Percentiles rank a stretch among this genome's conserved stretches.
phyloP scores from a whole-genome alignment of 2,797 vertebrate genomes.

The Peromyscus nudipes region DNA sequence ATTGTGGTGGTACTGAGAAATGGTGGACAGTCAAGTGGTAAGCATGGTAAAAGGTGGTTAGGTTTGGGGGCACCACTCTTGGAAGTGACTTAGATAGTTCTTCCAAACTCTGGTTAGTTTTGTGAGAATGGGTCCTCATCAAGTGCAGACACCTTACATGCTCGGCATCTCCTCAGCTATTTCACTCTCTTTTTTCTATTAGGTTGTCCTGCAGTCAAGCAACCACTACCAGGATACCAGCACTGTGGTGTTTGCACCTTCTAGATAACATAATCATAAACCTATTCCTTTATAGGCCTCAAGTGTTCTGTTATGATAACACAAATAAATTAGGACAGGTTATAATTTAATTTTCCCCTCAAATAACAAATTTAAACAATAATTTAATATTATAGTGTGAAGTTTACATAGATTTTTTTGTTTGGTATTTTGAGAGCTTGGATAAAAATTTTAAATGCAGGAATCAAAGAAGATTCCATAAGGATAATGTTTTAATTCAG shows the following conservation, averaged over 20 bases:
- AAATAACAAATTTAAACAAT: background rate
- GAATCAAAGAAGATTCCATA: background rate
- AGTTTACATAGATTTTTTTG: background rate
- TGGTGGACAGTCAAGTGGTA: too few relatives aligned
- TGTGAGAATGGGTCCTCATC: too few relatives aligned
- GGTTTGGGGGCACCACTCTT: rapidly evolving
- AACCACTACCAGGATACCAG: background rate
- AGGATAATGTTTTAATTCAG: background rate
- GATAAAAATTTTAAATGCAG: background rate
- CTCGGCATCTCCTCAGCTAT: background rate
- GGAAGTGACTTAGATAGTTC: background rate
- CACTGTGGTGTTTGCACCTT: background rate
- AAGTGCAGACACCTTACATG: background rate
- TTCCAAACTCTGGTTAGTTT: background rate
- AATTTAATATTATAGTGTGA: rapidly evolving
- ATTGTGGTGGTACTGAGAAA: background rate
- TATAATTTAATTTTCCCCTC: background rate
- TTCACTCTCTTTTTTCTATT: background rate
- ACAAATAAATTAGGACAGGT: background rate
- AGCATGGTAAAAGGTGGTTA: too few relatives aligned
- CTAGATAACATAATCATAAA: background rate
- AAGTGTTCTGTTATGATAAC: background rate
- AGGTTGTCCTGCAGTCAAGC: background rate
- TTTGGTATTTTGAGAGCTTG: background rate
- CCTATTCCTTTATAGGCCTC: background rate